Base-by-base conservation (phyloP, 2,888 invertebrate genomes). In the Adelognathus sp. region DNA sequence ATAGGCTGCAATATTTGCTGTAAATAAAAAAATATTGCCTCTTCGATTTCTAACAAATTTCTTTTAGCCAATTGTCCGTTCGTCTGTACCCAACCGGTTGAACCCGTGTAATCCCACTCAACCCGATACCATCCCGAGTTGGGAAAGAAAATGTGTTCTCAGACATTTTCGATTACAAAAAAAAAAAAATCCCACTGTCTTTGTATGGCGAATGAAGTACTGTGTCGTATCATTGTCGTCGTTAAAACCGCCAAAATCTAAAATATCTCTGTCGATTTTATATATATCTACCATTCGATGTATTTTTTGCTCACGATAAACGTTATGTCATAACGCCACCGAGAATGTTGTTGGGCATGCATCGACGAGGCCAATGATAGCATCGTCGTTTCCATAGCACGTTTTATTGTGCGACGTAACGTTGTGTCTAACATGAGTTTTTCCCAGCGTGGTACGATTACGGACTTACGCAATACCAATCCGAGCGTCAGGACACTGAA, bases 361-460 rank as follows among this genome's bases (percentile, higher is more conserved):
- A 81, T 75, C 76, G 60, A 73, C 54, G 74, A 81, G 72, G 70
- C 44, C 56, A 61, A 78, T 77, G 44, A 52, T 44, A 58, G 64
- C 71, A 46, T 63, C 70, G 58, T 70, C 41, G 39, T 69, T 67
- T 54, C 44, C 36, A 39, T 63, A 44, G 63, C 66, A 69, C 63
- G 58, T 73, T 71, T 21, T 39, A 24, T 4, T 67, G 21, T 67
- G 66, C 41, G 64, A 67, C n/a, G 52, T 66, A 52, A 18, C 33
- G 71, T 74, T 80, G 78, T 74, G 70, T 83, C 84, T 86, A 86
- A 87, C 77, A 70, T 80, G 66, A 79, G 82, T 83, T 86, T 88
- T 88, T 85, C 90, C 84, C 92, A 96, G 98, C 98, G 87, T 98
- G 98, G 98, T 98, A 98, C 93, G 98, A 98, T 93, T 94, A 94